These are phyloP conservation scores for Baryphthengus martii DNA, from an alignment of 2,113 vertebrate genomes.

Conservation along the genomic window DNA sequence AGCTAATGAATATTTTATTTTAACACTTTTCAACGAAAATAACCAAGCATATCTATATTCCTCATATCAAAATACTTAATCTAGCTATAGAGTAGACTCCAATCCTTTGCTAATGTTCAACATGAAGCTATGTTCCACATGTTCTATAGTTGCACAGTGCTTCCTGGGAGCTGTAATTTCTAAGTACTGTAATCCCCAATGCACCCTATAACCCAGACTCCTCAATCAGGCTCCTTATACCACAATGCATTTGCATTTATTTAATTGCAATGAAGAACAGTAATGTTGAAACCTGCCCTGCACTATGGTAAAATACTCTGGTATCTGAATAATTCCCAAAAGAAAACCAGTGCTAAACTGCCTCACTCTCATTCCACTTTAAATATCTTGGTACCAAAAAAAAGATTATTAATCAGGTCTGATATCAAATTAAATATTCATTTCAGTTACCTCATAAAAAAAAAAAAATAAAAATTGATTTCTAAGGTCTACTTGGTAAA, in stretches of 20 bases:
- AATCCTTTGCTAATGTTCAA: neutral
- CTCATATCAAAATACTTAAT: neutral
- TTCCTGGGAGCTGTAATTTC: neutral
- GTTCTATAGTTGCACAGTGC: neutral
- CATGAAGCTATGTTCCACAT: neutral
- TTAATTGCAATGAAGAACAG: neutral
- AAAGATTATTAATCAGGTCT: neutral
- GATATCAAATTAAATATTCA: neutral
- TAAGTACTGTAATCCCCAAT: neutral
- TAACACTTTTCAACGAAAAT: neutral
- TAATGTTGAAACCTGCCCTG: neutral
- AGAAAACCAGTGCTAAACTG: neutral
- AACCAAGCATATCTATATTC: neutral
- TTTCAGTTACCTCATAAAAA: neutral
- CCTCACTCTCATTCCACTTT: neutral
- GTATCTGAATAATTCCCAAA: neutral
- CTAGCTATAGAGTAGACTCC: neutral
- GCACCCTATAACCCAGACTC: neutral
- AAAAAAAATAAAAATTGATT: neutral
- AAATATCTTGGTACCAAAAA: neutral
- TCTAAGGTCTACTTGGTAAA: neutral
- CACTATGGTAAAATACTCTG: neutral
- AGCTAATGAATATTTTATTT: neutral
- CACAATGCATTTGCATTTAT: neutral
- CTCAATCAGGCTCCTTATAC: neutral